These are phyloP conservation scores for Sebastes itinus DNA, from an alignment of 2,797 vertebrate species.

Conservation along the genomic window DNA sequence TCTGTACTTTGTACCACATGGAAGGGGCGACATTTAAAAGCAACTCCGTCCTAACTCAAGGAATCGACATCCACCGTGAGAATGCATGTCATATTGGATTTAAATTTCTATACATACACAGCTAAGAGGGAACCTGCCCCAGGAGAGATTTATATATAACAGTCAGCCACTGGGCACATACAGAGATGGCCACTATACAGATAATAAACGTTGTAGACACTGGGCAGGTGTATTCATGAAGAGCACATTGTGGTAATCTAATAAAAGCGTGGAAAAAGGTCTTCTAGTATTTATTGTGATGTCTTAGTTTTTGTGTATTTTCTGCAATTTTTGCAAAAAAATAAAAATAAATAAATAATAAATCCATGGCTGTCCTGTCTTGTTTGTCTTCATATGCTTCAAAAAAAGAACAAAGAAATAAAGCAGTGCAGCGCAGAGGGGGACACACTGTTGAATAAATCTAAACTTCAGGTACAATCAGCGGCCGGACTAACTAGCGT, in stretches of 20 bases:
- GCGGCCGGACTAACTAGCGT: not conserved
- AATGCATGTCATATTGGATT: not conserved
- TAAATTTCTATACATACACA: not conserved
- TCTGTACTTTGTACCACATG: not conserved
- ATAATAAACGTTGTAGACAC: not conserved
- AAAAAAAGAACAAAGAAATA: not conserved
- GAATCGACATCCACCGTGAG: not conserved
- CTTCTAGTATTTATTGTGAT: not conserved
- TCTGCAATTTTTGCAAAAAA: not conserved
- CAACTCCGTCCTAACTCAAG: not conserved
- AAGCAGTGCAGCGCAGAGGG: not conserved
- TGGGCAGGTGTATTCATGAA: not conserved
- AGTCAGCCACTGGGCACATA: not conserved
- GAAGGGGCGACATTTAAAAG: not conserved
- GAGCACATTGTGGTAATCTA: not conserved
- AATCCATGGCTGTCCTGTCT: not conserved
- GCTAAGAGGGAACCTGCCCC: not conserved
- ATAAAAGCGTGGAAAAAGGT: not conserved
- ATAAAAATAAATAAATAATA: too few species aligned
- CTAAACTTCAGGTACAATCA: conserved; percentile 36
- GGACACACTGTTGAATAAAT: not conserved
- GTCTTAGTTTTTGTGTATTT: not conserved
- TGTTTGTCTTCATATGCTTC: not conserved
- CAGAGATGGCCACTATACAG: not conserved
- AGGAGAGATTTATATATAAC: not conserved